Conservation (phyloP, 2,888 invertebrate species). For the Rhamphomyia laevipes region DNA sequence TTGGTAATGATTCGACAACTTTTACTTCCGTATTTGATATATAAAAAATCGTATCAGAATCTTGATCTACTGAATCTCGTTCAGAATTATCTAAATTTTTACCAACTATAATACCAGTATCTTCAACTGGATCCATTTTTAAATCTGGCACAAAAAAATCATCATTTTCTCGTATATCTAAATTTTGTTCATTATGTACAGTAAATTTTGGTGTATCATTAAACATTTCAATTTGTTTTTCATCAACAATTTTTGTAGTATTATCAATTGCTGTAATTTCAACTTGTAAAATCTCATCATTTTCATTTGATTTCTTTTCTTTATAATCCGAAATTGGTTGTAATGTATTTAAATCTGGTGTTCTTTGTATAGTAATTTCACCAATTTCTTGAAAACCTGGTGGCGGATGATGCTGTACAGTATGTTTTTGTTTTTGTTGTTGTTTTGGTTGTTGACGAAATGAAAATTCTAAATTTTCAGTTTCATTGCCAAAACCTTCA, state of each 20-base stretch:
- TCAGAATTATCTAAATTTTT: neutral
- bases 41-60: constrained; percentile 38
- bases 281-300: constrained; percentile 32
- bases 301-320: neutral
- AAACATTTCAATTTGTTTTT: neutral
- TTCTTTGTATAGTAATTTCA: neutral
- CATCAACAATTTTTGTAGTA: constrained; percentile 18
- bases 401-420: neutral
- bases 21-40: constrained; percentile 39
- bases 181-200: constrained; percentile 9
- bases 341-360: neutral
- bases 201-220: constrained; percentile 11
- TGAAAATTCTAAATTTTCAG: constrained; percentile 32
- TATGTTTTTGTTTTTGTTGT: neutral
- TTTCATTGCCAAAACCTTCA: constrained; percentile 31
- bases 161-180: constrained; percentile 16
- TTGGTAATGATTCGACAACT: constrained; percentile 35
- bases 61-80: constrained; percentile 24
- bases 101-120: constrained; percentile 5
- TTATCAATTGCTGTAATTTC: constrained; percentile 30
- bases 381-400: constrained; percentile 1
- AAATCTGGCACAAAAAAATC: constrained; percentile 31
- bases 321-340: neutral
- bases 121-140: constrained; percentile 12
- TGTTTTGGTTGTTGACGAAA: constrained; percentile 23